Evolutionary conservation across 2,113 vertebrate genomes (phyloP), one percentile per base, ranked within the genome.

Genomic region (Myodes glareolus): DNA sequence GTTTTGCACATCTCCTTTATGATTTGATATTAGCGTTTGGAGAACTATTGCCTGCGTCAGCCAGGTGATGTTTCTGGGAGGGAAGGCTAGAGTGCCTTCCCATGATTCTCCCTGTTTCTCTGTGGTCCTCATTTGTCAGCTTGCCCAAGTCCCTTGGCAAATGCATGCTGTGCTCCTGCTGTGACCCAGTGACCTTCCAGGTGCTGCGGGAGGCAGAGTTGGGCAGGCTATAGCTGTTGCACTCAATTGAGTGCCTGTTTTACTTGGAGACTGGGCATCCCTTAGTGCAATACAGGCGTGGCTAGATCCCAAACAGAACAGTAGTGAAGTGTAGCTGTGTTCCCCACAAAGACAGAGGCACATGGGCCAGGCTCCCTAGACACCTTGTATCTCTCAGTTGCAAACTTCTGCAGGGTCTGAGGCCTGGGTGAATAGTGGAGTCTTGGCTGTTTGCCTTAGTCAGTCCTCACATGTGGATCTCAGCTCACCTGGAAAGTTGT

Each of bases 21-120:
- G 42, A 80, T 78, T 95, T 76, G 92, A 95, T 95, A 94, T 95
- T 84, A 96, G 88, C 89, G 45, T 55, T 94, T 89, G 58, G 89
- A 93, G 91, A 70, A 73, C 65, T 0, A 50, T 67, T 97, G 50
- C 55, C 78, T 63, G 58, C 88, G 67, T 81, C 80, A 52, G 52
- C 39, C 70, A 16, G 14, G 61, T 31, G 70, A 55, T 63, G 65
- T 39, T 50, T 12, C 27, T 2, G 10, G 13, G n/a, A 93, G 29
- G 2, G 23, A 2, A 9, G 73, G 58, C 95, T 19, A 0, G 0
- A 33, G 4, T 19, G 67, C 39, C 0, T 0, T 70, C 81, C 92
- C 87, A 45, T 77, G 50, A 16, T 29, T n/a, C 39, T 7, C 29
- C 23, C 45, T 29, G 0, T 55, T 73, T 92, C 87, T 67, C 78